Percentiles rank a stretch among this genome's conserved stretches.
These are phyloP conservation scores for Cerastis rubricosa DNA, from an alignment of 2,888 invertebrate genomes.

Conservation along the genomic window DNA sequence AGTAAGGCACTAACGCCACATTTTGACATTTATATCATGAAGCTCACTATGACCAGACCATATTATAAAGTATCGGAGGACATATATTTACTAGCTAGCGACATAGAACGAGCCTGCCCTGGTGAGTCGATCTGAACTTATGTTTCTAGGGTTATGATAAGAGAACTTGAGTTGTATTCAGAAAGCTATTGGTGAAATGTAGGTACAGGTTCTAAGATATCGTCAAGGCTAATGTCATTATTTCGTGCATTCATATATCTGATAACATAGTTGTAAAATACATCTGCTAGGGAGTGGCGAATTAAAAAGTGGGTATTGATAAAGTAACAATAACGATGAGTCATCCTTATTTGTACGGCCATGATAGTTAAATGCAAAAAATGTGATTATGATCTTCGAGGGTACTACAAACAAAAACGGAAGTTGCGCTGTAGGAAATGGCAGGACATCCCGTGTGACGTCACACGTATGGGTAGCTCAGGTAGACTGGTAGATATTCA, in stretches of 20 bases:
- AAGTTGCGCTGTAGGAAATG: constrained; percentile 58
- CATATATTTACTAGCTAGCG: not conserved
- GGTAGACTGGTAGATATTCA: constrained; percentile 15
- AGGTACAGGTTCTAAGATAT: not conserved
- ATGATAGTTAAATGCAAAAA: constrained; percentile 45
- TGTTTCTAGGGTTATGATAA: not conserved
- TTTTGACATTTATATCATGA: not conserved
- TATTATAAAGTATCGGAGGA: not conserved
- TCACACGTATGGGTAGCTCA: constrained; percentile 27
- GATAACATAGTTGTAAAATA: constrained; percentile 32
- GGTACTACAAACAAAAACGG: constrained; percentile 57
- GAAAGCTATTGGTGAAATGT: not conserved
- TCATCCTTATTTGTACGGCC: constrained; percentile 43
- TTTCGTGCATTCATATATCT: constrained; percentile 21
- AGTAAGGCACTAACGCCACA: not conserved
- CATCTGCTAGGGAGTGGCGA: constrained; percentile 54
- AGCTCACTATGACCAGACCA: not conserved
- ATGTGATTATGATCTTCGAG: constrained; percentile 53
- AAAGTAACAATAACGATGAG: constrained; percentile 58
- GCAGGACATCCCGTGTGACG: constrained; percentile 64
- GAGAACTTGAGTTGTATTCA: not conserved
- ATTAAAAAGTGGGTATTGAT: constrained; percentile 46
- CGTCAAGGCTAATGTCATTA: constrained; percentile 21
- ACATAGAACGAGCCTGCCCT: not conserved
- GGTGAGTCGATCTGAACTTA: not conserved